Conservation (phyloP, 1,140 invertebrate species). For the Harpegnathos saltator region DNA sequence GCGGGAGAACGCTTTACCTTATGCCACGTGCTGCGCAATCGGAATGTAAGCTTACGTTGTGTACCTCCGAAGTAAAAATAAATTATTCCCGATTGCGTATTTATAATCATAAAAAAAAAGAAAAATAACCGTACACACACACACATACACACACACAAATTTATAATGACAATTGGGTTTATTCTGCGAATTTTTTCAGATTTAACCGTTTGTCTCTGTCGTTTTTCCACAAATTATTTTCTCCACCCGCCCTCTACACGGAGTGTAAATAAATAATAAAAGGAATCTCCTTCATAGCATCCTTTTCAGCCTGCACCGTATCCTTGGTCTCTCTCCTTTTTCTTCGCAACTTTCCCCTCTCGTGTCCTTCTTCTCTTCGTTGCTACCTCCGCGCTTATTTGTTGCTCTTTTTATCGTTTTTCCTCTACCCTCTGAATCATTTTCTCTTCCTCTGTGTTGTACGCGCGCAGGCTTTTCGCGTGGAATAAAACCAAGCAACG, state of each 20-base stretch:
- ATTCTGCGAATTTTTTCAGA: neutral
- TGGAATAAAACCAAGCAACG: slow-evolving; percentile 59
- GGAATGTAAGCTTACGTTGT: too few relatives aligned
- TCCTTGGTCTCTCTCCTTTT: slow-evolving; percentile 8
- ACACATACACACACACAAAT: neutral
- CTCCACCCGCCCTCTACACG: neutral
- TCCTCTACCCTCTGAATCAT: slow-evolving; percentile 20
- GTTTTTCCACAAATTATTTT: slow-evolving; percentile 36
- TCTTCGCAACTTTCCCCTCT: slow-evolving; percentile 12
- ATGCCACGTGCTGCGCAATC: too few relatives aligned
- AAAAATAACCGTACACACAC: neutral
- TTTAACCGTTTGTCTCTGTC: neutral
- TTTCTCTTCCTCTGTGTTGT: slow-evolving; percentile 35
- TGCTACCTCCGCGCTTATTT: slow-evolving; percentile 23
- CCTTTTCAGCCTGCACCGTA: neutral
- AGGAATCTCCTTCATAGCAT: slow-evolving; percentile 33
- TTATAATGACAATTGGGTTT: neutral
- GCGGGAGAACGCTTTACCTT: neutral
- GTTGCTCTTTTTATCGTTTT: slow-evolving; percentile 33
- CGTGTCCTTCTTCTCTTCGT: neutral
- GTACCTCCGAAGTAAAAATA: neutral
- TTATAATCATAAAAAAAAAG: neutral
- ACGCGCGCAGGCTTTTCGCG: slow-evolving; percentile 28
- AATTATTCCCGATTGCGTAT: too few relatives aligned
- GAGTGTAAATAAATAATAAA: slow-evolving; percentile 39